Evolutionary conservation across 2,797 vertebrate species (phyloP), one percentile per base, ranked within the genome.

Genomic region (Thamnophis elegans): DNA sequence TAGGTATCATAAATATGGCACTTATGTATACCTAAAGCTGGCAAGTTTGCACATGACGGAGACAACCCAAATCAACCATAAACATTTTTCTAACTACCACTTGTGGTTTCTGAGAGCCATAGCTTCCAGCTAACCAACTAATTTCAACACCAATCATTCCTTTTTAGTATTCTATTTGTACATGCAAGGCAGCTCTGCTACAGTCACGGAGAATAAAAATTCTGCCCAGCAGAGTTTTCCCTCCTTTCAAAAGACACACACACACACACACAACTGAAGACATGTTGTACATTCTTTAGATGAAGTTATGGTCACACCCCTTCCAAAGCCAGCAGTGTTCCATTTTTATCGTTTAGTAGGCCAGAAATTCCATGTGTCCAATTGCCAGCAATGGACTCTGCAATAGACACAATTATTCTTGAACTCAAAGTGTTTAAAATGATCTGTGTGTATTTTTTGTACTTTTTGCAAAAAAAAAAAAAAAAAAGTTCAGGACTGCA

Each of bases 1-100:
- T 93, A 95, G 88, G 93, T 92, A 94, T 94, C 95, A 96, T 94
- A 94, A 96, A 97, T 95, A 95, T 92, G 95, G 96, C 97, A 96
- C 96, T 96, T 97, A 58, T 92, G 89, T 93, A 95, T 85, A 93
- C 62, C 82, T 91, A 95, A 96, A 96, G 78, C 92, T 94, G 93
- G 92, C 91, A 95, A 25, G 91, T 93, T 93, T 95, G 58, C 93
- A 92, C 42, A 90, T 89, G 94, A 95, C 91, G 22, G 2, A 92
- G 60, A 54, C 32, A 65, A 26, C 16, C 91, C 93, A 94, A 58
- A 60, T 59, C 47, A 94, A 93, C 93, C 96, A 91, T 68, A 93
- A 95, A 94, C 53, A 6, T 93, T 93, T 94, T 91, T 89, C 93
- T 88, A 96, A 54, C 7, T 90, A 93, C 78, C 88, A 85, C 85